Percentiles rank a stretch among this genome's conserved stretches.
Evolutionary conservation across 2,888 invertebrate species (phyloP).

Genomic region (Aspidiotus destructor): DNA sequence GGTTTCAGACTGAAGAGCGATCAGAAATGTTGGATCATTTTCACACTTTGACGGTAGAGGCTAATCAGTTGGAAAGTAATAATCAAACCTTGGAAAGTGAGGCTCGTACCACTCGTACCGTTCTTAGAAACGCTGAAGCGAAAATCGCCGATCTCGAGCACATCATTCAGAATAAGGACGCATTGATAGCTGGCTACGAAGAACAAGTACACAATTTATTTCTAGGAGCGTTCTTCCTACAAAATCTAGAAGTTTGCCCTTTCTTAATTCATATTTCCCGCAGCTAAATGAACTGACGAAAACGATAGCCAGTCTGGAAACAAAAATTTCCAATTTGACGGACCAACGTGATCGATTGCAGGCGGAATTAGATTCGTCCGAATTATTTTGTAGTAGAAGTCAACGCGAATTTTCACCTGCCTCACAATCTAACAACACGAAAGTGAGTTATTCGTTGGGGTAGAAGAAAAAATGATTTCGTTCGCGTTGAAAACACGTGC

Average conservation of each 20-base stretch:
- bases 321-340: conserved; percentile 52
- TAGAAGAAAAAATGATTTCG: neutral
- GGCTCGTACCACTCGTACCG: conserved; percentile 57
- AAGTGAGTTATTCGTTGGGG: neutral
- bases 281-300: conserved; percentile 49
- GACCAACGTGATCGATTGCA: conserved; percentile 52
- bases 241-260: neutral
- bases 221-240: neutral
- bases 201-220: conserved; percentile 44
- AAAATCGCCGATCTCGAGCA: conserved; percentile 56
- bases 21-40: conserved; percentile 72
- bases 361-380: conserved; percentile 51
- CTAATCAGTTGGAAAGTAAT: conserved; percentile 63
- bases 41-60: conserved; percentile 65
- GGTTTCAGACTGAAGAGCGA: conserved; percentile 63
- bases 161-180: conserved; percentile 50
- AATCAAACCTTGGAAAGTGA: conserved; percentile 71
- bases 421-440: conserved; percentile 9
- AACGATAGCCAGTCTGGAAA: conserved; percentile 54
- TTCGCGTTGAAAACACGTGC: neutral
- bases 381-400: conserved; percentile 47
- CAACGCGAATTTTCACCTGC: conserved; percentile 12
- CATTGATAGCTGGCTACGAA: conserved; percentile 49
- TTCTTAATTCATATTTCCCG: conserved; percentile 25
- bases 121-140: conserved; percentile 50